These are phyloP conservation scores for Glaucomys volans DNA, from an alignment of 2,113 vertebrate genomes.

Conservation along the genomic window DNA sequence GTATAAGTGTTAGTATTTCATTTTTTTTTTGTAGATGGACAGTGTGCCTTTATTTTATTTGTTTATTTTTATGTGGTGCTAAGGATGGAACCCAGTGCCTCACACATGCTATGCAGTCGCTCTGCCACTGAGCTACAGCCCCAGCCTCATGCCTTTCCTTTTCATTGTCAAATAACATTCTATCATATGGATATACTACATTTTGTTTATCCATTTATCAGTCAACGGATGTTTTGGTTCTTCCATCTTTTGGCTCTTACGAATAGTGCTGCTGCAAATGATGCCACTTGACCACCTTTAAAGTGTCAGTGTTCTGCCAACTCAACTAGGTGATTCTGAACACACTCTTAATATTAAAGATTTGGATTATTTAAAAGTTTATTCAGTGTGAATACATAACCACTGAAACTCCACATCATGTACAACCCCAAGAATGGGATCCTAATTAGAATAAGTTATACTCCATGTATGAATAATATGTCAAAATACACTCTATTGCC, in stretches of 20 bases:
- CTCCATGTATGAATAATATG: too few relatives aligned
- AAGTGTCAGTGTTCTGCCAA: background rate
- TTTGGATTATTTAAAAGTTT: constrained; percentile 36
- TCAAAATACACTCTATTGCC: too few relatives aligned
- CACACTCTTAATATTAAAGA: constrained; percentile 1
- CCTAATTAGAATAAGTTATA: too few relatives aligned
- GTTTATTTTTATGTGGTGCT: too few relatives aligned
- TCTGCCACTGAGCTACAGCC: too few relatives aligned
- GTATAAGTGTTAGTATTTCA: background rate
- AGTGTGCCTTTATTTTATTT: too few relatives aligned
- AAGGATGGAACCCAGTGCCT: too few relatives aligned
- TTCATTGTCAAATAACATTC: background rate
- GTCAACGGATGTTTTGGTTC: background rate
- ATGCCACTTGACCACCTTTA: background rate
- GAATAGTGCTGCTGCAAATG: constrained; percentile 13
- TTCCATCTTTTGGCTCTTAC: background rate
- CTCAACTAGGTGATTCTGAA: background rate
- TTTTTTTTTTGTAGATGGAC: background rate
- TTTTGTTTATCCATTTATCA: constrained; percentile 13
- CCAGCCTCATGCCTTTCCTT: background rate
- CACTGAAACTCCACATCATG: too few relatives aligned
- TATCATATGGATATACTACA: background rate
- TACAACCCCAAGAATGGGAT: too few relatives aligned
- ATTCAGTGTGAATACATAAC: background rate
- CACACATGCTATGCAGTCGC: too few relatives aligned